Percentiles rank a stretch among this genome's conserved stretches.
Evolutionary conservation across 2,888 invertebrate species (phyloP).

Genomic region (Villa cingulata): DNA sequence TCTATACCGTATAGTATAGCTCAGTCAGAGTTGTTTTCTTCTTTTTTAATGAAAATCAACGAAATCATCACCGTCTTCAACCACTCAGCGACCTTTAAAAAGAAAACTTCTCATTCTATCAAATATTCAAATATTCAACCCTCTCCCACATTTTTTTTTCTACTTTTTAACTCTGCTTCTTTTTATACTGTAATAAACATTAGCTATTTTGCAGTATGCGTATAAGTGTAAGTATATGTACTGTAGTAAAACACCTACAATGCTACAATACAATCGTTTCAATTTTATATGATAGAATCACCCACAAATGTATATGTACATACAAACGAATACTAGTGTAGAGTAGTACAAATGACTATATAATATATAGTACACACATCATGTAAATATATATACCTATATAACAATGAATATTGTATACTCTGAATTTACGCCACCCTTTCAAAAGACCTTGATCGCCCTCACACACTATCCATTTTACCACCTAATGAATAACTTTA

Average conservation of each 20-base stretch:
- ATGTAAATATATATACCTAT: too few relatives aligned
- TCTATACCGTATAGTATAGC: not conserved
- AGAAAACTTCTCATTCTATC: conserved; percentile 2
- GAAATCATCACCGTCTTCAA: conserved; percentile 8
- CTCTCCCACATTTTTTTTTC: not conserved
- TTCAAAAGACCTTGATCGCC: conserved; percentile 1
- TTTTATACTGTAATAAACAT: not conserved
- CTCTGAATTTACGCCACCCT: not conserved
- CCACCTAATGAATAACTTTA: conserved; percentile 4
- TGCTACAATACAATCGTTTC: too few relatives aligned
- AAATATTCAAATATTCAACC: not conserved
- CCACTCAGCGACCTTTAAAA: conserved; percentile 7
- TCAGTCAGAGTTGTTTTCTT: too few relatives aligned
- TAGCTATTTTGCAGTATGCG: too few relatives aligned
- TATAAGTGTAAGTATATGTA: too few relatives aligned
- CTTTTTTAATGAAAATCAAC: conserved; percentile 2
- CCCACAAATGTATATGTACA: not conserved
- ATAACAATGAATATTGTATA: not conserved
- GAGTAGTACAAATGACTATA: too few relatives aligned
- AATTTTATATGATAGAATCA: not conserved
- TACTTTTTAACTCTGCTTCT: not conserved
- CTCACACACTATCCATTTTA: too few relatives aligned
- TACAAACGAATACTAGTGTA: too few relatives aligned
- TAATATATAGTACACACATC: too few relatives aligned
- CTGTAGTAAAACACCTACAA: too few relatives aligned